These are phyloP conservation scores for Eurystomus glaucurus DNA, from an alignment of 2,797 vertebrate genomes.

Conservation along the genomic window DNA sequence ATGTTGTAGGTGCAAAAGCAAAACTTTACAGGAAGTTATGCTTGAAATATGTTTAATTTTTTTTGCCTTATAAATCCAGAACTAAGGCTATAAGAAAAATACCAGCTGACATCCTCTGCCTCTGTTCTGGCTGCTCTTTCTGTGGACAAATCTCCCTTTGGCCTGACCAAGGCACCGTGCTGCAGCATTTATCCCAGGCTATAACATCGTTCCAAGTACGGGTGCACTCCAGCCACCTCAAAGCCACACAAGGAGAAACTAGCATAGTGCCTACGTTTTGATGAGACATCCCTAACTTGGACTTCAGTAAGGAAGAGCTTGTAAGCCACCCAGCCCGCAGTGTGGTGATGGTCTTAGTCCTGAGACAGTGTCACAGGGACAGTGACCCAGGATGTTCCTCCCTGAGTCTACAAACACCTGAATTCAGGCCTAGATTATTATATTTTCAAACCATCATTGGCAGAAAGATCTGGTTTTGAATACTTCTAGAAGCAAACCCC, in stretches of 20 bases:
- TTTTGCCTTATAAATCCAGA: background rate
- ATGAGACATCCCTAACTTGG: background rate
- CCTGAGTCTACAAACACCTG: background rate
- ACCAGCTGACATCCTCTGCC: rapidly evolving
- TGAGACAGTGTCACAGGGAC: background rate
- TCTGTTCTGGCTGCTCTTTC: background rate
- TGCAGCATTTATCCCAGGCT: background rate
- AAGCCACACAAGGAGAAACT: background rate
- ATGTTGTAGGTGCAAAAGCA: background rate
- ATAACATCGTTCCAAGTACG: rapidly evolving
- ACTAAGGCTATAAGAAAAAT: background rate
- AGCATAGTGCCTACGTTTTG: background rate
- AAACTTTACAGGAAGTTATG: background rate
- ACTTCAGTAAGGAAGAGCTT: background rate
- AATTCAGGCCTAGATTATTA: background rate
- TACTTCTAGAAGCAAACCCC: conserved; percentile 19
- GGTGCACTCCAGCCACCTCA: background rate
- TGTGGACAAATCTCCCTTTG: background rate
- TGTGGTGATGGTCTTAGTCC: background rate
- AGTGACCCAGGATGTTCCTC: background rate
- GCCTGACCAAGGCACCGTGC: background rate
- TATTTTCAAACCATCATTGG: background rate
- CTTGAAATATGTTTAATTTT: background rate
- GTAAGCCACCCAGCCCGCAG: background rate
- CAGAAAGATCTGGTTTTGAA: background rate